These are phyloP conservation scores for Apodemus speciosus DNA, from an alignment of 2,113 vertebrate genomes.

Conservation along the genomic window DNA sequence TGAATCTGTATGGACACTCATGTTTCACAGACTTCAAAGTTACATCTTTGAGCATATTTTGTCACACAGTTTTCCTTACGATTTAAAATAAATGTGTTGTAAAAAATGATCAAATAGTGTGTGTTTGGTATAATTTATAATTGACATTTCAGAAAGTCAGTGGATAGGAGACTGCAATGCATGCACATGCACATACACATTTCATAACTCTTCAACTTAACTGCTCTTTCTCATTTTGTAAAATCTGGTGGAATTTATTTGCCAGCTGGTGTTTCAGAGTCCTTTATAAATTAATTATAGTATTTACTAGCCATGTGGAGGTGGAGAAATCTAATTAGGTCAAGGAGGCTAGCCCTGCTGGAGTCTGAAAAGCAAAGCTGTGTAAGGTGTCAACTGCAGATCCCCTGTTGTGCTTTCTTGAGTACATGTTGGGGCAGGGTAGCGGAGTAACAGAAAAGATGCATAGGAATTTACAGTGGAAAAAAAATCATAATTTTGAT, in stretches of 20 bases:
- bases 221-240: conserved; percentile 39
- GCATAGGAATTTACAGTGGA: background rate
- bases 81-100: conserved; percentile 46
- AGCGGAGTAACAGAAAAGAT: background rate
- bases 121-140: conserved; percentile 8
- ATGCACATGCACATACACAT: background rate
- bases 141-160: conserved; percentile 52
- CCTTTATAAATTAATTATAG: conserved; percentile 77
- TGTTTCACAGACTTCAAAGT: background rate
- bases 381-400: conserved; percentile 45
- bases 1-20: background rate
- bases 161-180: conserved; percentile 4
- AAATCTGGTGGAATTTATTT: conserved; percentile 56
- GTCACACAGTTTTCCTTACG: conserved; percentile 15
- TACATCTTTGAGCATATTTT: conserved; percentile 25
- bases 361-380: conserved; percentile 38
- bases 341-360: conserved; percentile 65
- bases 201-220: conserved; percentile 25
- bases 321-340: conserved; percentile 72
- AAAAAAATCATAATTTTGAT: background rate
- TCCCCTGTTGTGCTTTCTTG: conserved; percentile 15
- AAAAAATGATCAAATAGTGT: conserved; percentile 29
- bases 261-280: conserved; percentile 70
- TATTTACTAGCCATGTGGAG: conserved; percentile 66
- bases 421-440: background rate